Conservation (phyloP, 2,113 vertebrate species). For the Oxyruncus cristatus region DNA sequence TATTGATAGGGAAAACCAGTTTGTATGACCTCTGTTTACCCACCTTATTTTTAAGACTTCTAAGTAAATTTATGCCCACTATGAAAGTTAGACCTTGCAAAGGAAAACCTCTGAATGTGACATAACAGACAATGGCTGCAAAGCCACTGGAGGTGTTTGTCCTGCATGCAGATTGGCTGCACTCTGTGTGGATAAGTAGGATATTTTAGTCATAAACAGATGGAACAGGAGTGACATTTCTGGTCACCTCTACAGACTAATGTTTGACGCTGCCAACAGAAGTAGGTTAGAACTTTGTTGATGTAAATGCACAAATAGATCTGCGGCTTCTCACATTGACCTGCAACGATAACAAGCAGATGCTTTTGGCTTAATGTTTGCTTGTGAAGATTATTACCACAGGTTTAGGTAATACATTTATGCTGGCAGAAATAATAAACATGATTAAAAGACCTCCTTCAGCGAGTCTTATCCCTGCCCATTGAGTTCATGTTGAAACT, state of each 20-base stretch:
- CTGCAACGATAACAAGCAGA: not conserved
- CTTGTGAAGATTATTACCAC: not conserved
- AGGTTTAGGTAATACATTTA: not conserved
- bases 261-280: not conserved
- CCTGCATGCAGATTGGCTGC: not conserved
- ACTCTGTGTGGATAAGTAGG: fast-evolving
- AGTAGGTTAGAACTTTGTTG: not conserved
- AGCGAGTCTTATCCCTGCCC: not conserved
- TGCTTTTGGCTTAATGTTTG: not conserved
- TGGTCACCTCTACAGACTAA: not conserved
- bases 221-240: not conserved
- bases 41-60: not conserved
- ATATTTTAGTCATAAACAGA: not conserved
- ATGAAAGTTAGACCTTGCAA: not conserved
- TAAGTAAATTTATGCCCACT: not conserved
- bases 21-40: not conserved
- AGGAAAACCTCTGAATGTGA: not conserved
- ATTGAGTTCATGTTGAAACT: not conserved
- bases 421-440: not conserved
- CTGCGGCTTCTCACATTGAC: not conserved
- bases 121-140: not conserved
- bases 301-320: not conserved
- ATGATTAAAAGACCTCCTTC: not conserved
- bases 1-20: not conserved
- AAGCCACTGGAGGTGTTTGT: not conserved